Evolutionary conservation across 2,113 vertebrate species (phyloP).

Genomic region (Eonycteris spelaea): DNA sequence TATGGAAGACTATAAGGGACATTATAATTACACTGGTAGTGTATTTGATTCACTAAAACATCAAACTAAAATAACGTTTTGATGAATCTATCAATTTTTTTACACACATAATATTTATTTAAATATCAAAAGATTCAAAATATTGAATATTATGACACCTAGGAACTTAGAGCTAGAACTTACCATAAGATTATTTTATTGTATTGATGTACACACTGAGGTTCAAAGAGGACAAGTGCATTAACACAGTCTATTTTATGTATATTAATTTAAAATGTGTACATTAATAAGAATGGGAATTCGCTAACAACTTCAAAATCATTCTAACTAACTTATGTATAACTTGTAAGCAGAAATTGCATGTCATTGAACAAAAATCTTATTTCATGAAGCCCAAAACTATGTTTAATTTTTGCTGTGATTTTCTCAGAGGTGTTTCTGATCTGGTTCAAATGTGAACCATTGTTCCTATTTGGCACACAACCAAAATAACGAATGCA

Average conservation of each 20-base stretch:
- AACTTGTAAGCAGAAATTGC: not conserved
- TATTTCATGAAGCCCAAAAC: not conserved
- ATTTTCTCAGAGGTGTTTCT: not conserved
- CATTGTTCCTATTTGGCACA: not conserved
- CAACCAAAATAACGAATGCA: not conserved
- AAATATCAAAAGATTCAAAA: not conserved
- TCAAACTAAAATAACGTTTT: not conserved
- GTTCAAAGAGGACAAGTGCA: not conserved
- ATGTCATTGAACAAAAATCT: not conserved
- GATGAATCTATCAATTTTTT: not conserved
- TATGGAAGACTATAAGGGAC: not conserved
- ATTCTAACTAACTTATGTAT: not conserved
- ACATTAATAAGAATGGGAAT: not conserved
- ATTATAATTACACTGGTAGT: not conserved
- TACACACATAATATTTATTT: not conserved
- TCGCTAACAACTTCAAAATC: not conserved
- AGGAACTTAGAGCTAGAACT: not conserved
- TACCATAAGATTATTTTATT: not conserved
- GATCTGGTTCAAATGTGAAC: not conserved
- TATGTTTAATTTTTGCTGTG: not conserved
- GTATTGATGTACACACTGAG: not conserved
- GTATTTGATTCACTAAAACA: not conserved
- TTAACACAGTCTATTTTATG: not conserved
- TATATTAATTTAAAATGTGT: not conserved
- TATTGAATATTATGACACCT: not conserved